Evolutionary conservation across 2,113 vertebrate species (phyloP).

Genomic region (Oplegnathus fasciatus): DNA sequence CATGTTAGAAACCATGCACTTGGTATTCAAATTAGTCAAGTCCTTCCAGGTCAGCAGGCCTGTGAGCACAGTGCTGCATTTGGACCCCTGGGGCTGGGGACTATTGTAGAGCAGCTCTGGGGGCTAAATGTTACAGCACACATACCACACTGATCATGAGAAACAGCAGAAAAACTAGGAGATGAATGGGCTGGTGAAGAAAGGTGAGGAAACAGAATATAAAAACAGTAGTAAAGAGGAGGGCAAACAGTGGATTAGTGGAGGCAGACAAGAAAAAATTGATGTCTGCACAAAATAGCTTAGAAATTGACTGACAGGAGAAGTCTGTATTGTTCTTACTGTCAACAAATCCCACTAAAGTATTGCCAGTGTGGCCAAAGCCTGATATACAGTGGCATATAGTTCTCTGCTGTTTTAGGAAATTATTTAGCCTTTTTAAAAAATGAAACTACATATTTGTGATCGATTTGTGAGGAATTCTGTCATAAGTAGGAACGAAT

Average conservation of each 20-base stretch:
- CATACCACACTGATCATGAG: conserved; percentile 31
- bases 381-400: background rate
- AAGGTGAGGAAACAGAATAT: background rate
- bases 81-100: conserved; percentile 63
- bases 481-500: background rate
- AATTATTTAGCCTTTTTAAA: background rate
- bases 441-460: background rate
- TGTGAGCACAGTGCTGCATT: conserved; percentile 59
- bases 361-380: background rate
- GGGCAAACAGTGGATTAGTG: background rate
- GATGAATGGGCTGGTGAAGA: conserved; percentile 31
- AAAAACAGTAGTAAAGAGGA: background rate
- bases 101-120: conserved; percentile 46
- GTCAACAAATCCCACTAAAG: conserved; percentile 12
- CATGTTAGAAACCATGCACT: conserved; percentile 67
- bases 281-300: background rate
- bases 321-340: background rate
- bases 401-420: background rate
- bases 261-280: conserved; percentile 6
- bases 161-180: conserved; percentile 11
- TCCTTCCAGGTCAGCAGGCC: conserved; percentile 80
- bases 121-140: conserved; percentile 54
- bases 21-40: conserved; percentile 75
- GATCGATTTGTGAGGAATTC: background rate
- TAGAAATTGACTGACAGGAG: background rate